Percentiles rank a stretch among this genome's conserved stretches.
phyloP scores from a whole-genome alignment of 2,888 invertebrate species.

The Spilosoma lubricipeda region DNA sequence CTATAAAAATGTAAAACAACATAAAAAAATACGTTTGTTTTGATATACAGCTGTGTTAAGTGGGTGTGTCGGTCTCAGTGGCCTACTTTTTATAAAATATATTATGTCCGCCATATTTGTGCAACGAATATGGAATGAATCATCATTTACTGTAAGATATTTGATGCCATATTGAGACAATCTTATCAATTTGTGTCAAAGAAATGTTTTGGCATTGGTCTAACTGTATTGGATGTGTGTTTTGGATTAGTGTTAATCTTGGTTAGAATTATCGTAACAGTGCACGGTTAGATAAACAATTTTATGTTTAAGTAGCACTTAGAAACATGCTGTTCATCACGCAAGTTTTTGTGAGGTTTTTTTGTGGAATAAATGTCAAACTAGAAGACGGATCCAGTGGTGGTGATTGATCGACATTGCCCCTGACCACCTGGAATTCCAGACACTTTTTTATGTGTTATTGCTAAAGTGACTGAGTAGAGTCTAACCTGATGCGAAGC shows the following conservation, averaged over 20 bases:
- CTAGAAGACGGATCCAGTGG: no score
- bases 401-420: no score
- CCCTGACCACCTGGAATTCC: no score
- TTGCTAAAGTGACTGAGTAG: no score
- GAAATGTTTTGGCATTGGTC: not conserved
- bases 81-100: constrained; percentile 24
- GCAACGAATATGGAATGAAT: constrained; percentile 15
- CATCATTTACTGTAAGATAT: constrained; percentile 4
- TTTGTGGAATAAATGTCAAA: no score
- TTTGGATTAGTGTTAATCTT: not conserved
- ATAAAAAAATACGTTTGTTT: constrained; percentile 7
- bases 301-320: not conserved
- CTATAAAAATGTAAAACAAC: not conserved
- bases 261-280: not conserved
- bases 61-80: constrained; percentile 33
- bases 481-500: no score
- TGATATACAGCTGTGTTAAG: constrained; percentile 13
- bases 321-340: no score
- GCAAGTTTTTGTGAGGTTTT: no score
- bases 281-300: not conserved
- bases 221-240: not conserved
- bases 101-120: constrained; percentile 36
- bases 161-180: constrained; percentile 11
- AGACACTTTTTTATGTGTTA: no score
- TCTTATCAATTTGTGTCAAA: constrained; percentile 5